Base-by-base conservation (phyloP, 1,140 invertebrate species). In the Orius insidiosus region DNA sequence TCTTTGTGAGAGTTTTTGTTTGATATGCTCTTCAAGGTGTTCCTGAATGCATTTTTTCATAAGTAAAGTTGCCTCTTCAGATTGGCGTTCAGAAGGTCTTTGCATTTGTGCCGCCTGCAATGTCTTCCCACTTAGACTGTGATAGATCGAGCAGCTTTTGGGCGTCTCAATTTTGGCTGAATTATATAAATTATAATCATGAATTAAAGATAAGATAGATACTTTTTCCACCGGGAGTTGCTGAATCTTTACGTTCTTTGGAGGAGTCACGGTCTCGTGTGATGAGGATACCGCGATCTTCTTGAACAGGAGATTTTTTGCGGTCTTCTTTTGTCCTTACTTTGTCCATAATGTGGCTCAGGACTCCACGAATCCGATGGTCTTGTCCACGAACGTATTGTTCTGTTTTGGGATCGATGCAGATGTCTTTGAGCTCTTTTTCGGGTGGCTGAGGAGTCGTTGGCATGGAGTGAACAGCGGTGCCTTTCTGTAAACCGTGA, bases 311-410 rank as follows among this genome's bases (percentile, higher is more conserved):
- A 0, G 67, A 69, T 47, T 71, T 71, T 38, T 68, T 69, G 3
- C 68, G 55, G 24, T 70, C 67, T 16, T 70, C 69, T 45, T 68
- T 68, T 2, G 62, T 63, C 16, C 64, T 49, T 3, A 66, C 66
- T 53, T 70, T 71, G 15, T 72, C 70, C 3, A 71, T 70, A 15
- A 72, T 49, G 46, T 73, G 69, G 51, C 64, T 68, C 10, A 72
- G 55, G 1, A 72, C 63, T 3, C 69, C 68, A 3, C 63, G 55
- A 9, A 51, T 30, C n/a, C 49, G 34, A 35, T 55, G 54, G 11
- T 51, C 49, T 37, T 44, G 41, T 1, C 33, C 31, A 32, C 49
- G 40, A 0, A 14, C 38, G 34, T 51, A 51, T 14, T 51, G 49
- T 10, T 51, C 49, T 9, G 31, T 19, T 38, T 44, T 45, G 7